Evolutionary conservation across 2,797 vertebrate genomes (phyloP), one percentile per base, ranked within the genome.

Genomic region (Gadopsis marmoratus): DNA sequence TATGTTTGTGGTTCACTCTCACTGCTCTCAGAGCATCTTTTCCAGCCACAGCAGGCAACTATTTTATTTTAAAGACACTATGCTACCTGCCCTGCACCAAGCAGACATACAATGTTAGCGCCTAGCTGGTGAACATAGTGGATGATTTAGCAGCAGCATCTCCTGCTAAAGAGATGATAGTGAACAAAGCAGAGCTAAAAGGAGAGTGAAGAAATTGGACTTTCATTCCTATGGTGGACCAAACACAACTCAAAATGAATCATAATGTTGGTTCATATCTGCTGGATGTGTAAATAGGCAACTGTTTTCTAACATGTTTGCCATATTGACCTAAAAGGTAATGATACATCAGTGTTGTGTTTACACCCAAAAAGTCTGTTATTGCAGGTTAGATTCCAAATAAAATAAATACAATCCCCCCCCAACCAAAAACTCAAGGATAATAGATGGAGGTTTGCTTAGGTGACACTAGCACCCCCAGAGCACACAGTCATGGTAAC

Each of bases 401-500:
- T 43, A 56, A 76, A 48, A 48, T 48, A 48, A 48, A 14, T 26
- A 48, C n/a, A 39, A 6, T 16, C 41, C 39, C 8, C n/a, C 48
- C 31, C 56, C 45, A 47, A 58, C 1, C 41, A 39, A 68, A 79
- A 83, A 68, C 55, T 39, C 33, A 39, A 45, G 31, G 48, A 17
- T n/a, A 23, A 45, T 37, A 17, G 21, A 45, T 65, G 74, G 3
- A 54, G 17, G 39, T 43, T 29, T 60, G 23, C 39, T 66, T 77
- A 85, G 76, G 65, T 73, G 45, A 76, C 47, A 43, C 54, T 14
- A 55, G 26, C 26, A 58, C 14, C 58, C 11, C 43, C 33, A 41
- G 45, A 66, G 63, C 12, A 55, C 31, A 81, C 79, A 60, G 73
- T 67, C 80, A 80, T 78, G 64, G 76, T 59, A 82, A 84, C 85